These are phyloP conservation scores for Polietes domitor DNA, from an alignment of 2,888 invertebrate genomes.

Conservation along the genomic window DNA sequence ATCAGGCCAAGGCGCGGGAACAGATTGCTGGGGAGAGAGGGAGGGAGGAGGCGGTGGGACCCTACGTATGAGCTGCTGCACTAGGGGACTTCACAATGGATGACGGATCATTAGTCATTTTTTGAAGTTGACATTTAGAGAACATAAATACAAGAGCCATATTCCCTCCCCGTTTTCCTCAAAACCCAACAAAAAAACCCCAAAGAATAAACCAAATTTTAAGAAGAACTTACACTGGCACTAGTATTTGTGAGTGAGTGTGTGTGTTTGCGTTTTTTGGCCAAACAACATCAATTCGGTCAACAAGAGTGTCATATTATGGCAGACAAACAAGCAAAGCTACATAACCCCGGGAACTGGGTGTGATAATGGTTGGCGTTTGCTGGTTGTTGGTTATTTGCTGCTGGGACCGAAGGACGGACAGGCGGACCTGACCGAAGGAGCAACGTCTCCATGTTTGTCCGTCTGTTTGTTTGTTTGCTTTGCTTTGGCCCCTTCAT, in stretches of 20 bases:
- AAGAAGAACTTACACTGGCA: slow-evolving; percentile 14
- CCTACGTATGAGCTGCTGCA: not conserved
- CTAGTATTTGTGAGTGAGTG: slow-evolving; percentile 9
- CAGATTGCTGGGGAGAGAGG: too few species aligned
- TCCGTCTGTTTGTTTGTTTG: not conserved
- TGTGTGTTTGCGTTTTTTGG: not conserved
- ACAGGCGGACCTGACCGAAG: too few species aligned
- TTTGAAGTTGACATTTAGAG: slow-evolving; percentile 57
- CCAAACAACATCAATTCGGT: slow-evolving; percentile 48
- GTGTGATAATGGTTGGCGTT: slow-evolving; percentile 33
- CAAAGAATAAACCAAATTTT: slow-evolving; percentile 12
- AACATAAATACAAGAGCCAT: slow-evolving; percentile 44
- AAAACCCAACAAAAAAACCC: not conserved
- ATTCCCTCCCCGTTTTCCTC: slow-evolving; percentile 18
- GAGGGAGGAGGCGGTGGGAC: too few species aligned
- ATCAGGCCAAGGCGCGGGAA: slow-evolving; percentile 1
- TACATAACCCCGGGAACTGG: slow-evolving; percentile 22
- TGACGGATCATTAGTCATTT: slow-evolving; percentile 59
- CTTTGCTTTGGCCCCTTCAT: not conserved
- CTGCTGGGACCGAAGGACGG: slow-evolving; percentile 18
- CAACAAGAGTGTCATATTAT: slow-evolving; percentile 45
- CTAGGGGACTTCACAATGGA: not conserved
- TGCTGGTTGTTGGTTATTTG: slow-evolving; percentile 1
- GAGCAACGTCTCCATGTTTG: too few species aligned
- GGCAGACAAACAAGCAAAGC: slow-evolving; percentile 11